Percentiles rank a stretch among this genome's conserved stretches.
These are phyloP conservation scores for Ceratina calcarata DNA, from an alignment of 1,140 invertebrate genomes.

Conservation along the genomic window DNA sequence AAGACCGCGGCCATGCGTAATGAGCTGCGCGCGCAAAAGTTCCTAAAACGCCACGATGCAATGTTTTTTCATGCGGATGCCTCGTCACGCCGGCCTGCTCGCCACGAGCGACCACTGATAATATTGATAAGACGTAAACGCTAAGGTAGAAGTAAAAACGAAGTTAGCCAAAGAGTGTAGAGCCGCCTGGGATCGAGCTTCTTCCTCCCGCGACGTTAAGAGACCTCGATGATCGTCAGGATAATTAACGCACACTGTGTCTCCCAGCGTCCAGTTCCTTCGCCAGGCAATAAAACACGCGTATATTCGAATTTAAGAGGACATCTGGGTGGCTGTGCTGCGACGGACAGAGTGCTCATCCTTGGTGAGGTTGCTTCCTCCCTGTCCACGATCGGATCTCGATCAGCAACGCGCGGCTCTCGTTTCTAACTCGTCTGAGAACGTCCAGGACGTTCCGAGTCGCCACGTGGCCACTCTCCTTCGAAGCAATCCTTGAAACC, in stretches of 20 bases:
- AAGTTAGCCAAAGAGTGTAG: background rate
- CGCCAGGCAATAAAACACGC: conserved; percentile 27
- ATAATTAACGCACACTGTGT: background rate
- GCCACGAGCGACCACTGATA: conserved; percentile 35
- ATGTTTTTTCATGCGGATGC: conserved; percentile 65
- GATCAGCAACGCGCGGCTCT: too few species aligned
- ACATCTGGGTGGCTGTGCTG: conserved; percentile 8
- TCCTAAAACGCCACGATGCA: conserved; percentile 73
- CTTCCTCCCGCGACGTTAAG: background rate
- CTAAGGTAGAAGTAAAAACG: conserved; percentile 13
- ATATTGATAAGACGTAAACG: conserved; percentile 38
- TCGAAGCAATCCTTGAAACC: conserved; percentile 55
- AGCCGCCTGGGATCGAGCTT: background rate
- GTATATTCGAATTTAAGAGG: conserved; percentile 7
- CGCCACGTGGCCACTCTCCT: conserved; percentile 22
- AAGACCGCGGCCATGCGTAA: conserved; percentile 75
- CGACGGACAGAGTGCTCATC: background rate
- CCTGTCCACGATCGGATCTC: background rate
- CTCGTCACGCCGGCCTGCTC: conserved; percentile 49
- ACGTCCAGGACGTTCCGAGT: background rate
- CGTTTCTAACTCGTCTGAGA: background rate
- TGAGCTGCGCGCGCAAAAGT: conserved; percentile 80
- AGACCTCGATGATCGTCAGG: too few species aligned
- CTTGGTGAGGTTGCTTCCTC: background rate
- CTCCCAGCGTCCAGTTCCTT: conserved; percentile 11